These are phyloP conservation scores for Opisthograptis luteolata DNA, from an alignment of 2,888 invertebrate species.

Conservation along the genomic window DNA sequence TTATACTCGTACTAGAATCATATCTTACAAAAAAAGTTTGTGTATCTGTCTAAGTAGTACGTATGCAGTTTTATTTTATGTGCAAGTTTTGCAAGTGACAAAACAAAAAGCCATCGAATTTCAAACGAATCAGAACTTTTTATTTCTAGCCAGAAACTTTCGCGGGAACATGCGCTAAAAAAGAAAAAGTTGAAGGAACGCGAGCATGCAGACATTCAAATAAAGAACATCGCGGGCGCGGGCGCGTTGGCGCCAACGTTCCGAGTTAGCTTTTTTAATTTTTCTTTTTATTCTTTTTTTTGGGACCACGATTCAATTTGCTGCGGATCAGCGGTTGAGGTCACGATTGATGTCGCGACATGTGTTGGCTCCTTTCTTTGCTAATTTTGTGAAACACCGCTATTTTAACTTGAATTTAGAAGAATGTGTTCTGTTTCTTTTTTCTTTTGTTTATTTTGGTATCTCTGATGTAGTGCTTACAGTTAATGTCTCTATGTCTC, in stretches of 20 bases:
- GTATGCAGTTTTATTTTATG: too few relatives aligned
- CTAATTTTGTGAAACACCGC: constrained; percentile 27
- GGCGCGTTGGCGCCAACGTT: constrained; percentile 82
- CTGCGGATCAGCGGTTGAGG: constrained; percentile 64
- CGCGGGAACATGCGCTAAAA: constrained; percentile 51
- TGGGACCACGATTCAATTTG: constrained; percentile 76
- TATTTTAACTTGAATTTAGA: constrained; percentile 22
- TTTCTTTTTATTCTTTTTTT: constrained; percentile 48
- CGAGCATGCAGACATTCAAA: constrained; percentile 70
- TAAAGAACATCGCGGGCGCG: constrained; percentile 73
- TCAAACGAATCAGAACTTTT: constrained; percentile 37
- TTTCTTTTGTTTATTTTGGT: constrained; percentile 2
- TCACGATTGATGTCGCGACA: constrained; percentile 58
- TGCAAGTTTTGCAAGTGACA: not conserved
- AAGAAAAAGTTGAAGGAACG: constrained; percentile 49
- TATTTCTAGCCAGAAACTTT: constrained; percentile 45
- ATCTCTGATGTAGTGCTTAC: too few relatives aligned
- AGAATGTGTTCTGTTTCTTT: not conserved
- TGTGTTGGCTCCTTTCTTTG: constrained; percentile 42
- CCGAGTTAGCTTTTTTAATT: constrained; percentile 69
- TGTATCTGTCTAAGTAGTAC: too few relatives aligned
- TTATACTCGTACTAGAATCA: too few relatives aligned
- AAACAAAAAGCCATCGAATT: too few relatives aligned
- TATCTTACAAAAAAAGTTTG: too few relatives aligned
- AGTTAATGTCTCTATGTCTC: too few relatives aligned